Evolutionary conservation across 2,888 invertebrate genomes (phyloP).

Genomic region (Lucinisca nassula): DNA sequence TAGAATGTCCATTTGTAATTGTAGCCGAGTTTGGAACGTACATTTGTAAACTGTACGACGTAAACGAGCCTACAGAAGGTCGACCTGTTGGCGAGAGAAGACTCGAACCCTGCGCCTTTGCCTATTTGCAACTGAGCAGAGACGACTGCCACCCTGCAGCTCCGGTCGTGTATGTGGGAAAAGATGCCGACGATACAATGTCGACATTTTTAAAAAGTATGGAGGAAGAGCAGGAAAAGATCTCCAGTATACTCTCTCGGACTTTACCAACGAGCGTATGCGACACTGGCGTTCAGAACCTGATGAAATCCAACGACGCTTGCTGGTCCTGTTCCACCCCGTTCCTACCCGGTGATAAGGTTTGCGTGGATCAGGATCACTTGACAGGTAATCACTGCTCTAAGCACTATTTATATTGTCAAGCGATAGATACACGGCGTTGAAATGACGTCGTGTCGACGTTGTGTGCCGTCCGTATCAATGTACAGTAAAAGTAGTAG

Average conservation of each 20-base stretch:
- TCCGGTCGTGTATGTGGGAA: neutral
- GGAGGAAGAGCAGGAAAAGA: neutral
- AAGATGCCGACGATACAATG: neutral
- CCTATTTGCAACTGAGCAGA: neutral
- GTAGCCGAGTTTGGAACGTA: neutral
- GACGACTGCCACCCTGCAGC: neutral
- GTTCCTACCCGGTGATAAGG: neutral
- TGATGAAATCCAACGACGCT: neutral
- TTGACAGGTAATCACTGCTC: neutral
- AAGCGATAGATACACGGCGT: too few species aligned
- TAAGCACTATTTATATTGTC: too few species aligned
- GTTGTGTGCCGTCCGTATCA: too few species aligned
- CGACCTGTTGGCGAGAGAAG: neutral
- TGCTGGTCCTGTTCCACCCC: neutral
- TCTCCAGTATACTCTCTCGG: neutral
- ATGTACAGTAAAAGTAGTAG: too few species aligned
- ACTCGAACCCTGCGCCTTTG: conserved; percentile 1
- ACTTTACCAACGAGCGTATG: neutral
- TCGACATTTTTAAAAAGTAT: neutral
- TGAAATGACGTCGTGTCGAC: too few species aligned
- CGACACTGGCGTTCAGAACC: neutral
- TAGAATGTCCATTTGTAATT: conserved; percentile 1
- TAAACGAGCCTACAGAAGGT: neutral
- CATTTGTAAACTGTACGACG: neutral
- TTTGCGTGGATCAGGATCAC: neutral